Percentiles rank a stretch among this genome's conserved stretches.
phyloP scores from a whole-genome alignment of 2,797 vertebrate species.

The Sarcoramphus papa region DNA sequence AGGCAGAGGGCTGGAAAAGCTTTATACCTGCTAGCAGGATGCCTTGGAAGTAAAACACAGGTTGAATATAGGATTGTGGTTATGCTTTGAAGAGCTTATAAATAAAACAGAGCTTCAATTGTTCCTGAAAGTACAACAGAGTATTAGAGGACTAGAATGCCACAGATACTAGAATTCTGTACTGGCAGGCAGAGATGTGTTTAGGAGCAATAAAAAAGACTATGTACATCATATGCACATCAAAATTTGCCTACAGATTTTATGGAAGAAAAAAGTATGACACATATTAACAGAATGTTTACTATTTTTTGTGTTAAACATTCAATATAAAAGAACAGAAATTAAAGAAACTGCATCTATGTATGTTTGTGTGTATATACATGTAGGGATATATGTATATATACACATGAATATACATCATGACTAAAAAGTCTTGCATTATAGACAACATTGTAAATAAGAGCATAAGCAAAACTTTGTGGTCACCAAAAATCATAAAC shows the following conservation, averaged over 20 bases:
- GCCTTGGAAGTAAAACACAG: not conserved
- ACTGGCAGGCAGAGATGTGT: not conserved
- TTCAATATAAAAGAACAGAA: not conserved
- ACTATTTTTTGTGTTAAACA: not conserved
- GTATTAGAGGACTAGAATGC: not conserved
- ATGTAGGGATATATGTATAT: not conserved
- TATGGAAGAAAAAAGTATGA: not conserved
- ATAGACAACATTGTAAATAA: not conserved
- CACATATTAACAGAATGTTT: not conserved
- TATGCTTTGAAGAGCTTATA: not conserved
- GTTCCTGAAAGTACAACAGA: not conserved
- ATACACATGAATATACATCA: fast-evolving
- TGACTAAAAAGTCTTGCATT: not conserved
- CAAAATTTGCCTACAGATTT: not conserved
- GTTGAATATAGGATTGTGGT: not conserved
- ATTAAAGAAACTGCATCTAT: not conserved
- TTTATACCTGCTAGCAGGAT: not conserved
- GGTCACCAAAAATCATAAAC: not conserved
- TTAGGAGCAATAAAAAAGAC: not conserved
- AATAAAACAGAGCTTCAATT: not conserved
- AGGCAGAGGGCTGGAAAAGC: not conserved
- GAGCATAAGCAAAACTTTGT: not conserved
- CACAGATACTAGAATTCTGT: not conserved
- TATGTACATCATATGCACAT: not conserved
- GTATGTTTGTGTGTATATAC: not conserved